These are phyloP conservation scores for Nipponia nippon DNA, from an alignment of 2,113 vertebrate genomes.

Conservation along the genomic window DNA sequence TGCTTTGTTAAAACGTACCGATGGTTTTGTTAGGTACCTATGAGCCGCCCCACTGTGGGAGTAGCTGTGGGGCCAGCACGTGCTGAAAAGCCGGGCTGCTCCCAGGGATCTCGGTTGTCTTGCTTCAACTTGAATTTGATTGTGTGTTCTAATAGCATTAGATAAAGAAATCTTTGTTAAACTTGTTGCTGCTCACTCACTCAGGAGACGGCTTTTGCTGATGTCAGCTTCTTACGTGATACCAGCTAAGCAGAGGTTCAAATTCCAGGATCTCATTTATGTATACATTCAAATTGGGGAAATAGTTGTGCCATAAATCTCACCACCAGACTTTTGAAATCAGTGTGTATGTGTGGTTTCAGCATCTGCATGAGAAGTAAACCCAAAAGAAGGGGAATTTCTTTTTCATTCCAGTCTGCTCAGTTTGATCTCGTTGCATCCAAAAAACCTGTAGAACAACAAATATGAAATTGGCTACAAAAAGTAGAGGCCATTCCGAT, in stretches of 20 bases:
- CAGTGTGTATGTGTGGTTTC: fast-evolving
- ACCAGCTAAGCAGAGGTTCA: not conserved
- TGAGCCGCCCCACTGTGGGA: not conserved
- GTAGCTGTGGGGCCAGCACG: not conserved
- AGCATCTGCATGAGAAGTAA: not conserved
- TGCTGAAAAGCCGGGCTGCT: not conserved
- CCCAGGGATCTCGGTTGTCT: not conserved
- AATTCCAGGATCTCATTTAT: not conserved
- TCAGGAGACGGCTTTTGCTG: not conserved
- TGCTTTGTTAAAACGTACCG: not conserved
- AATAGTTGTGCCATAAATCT: not conserved
- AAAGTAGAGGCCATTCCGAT: not conserved
- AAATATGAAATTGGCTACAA: not conserved
- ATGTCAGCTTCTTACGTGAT: not conserved
- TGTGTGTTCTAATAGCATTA: not conserved
- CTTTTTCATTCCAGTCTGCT: not conserved
- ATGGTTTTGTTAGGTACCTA: not conserved
- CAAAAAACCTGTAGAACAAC: not conserved
- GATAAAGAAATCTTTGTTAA: slow-evolving; percentile 45
- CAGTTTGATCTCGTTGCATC: not conserved
- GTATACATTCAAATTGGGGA: not conserved
- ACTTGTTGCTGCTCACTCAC: not conserved
- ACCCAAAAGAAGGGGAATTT: not conserved
- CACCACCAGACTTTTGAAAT: not conserved
- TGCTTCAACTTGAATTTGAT: not conserved